Evolutionary conservation across 2,113 vertebrate genomes (phyloP).

Genomic region (Opisthocomus hoazin): DNA sequence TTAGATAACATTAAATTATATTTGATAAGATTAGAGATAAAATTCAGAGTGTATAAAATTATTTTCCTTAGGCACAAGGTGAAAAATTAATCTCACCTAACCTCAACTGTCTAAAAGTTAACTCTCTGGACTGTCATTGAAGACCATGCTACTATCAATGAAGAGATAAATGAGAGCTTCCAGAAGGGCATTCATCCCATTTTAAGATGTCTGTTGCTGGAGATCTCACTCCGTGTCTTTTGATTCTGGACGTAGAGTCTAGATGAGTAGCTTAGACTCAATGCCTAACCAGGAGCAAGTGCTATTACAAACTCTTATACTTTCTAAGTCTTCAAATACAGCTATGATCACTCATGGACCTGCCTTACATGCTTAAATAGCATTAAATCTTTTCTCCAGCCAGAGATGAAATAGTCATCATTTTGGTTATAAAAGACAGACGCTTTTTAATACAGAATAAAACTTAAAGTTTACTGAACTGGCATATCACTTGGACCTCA

Average conservation of each 20-base stretch:
- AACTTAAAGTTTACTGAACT: not conserved
- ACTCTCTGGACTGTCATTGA: not conserved
- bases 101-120: slow-evolving; percentile 9
- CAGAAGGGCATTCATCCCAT: not conserved
- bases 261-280: not conserved
- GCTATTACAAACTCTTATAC: not conserved
- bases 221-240: not conserved
- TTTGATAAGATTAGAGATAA: not conserved
- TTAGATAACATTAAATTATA: not conserved
- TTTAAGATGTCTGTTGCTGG: not conserved
- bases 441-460: not conserved
- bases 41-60: not conserved
- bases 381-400: not conserved
- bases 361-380: not conserved
- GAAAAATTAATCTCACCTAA: slow-evolving; percentile 30
- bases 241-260: not conserved
- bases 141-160: not conserved
- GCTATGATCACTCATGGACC: not conserved
- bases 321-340: not conserved
- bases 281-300: not conserved
- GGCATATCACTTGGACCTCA: not conserved
- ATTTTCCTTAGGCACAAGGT: not conserved
- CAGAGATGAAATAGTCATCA: not conserved
- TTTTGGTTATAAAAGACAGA: not conserved
- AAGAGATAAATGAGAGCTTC: not conserved